Conservation (phyloP, 2,797 vertebrate genomes). For the Smutsia gigantea region DNA sequence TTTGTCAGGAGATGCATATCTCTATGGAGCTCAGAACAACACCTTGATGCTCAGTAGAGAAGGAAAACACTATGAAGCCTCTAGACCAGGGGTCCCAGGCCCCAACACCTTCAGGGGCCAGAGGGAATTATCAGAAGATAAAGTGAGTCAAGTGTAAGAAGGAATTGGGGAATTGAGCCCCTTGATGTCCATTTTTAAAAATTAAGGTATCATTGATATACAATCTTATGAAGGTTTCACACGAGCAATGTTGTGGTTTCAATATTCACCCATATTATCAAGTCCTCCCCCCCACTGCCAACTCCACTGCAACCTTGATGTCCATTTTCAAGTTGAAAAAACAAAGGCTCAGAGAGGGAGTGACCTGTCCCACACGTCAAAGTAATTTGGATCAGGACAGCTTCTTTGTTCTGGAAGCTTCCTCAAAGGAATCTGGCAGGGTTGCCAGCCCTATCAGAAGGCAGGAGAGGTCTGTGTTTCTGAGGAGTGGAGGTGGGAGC, state of each 20-base stretch:
- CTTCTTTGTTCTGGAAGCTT: background rate
- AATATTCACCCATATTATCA: too few species aligned
- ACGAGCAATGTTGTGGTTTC: too few species aligned
- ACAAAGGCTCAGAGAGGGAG: background rate
- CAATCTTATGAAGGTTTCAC: too few species aligned
- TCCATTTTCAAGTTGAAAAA: background rate
- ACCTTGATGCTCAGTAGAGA: background rate
- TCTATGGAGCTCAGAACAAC: background rate
- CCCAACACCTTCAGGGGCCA: background rate
- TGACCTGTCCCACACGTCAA: background rate
- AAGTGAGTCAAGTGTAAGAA: background rate
- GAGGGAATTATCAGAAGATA: background rate
- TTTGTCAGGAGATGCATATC: background rate
- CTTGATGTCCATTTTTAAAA: background rate
- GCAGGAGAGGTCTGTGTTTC: background rate
- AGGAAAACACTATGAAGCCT: background rate
- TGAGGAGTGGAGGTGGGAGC: background rate
- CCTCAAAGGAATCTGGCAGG: background rate
- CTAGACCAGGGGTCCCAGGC: background rate
- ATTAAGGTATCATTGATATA: too few species aligned
- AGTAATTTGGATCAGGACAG: background rate
- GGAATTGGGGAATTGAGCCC: background rate
- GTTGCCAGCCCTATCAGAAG: background rate
- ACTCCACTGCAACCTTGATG: background rate
- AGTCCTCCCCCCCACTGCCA: too few species aligned